Evolutionary conservation across 2,888 invertebrate genomes (phyloP), one percentile per base, ranked within the genome.

Genomic region (Blastobasis adustella): DNA sequence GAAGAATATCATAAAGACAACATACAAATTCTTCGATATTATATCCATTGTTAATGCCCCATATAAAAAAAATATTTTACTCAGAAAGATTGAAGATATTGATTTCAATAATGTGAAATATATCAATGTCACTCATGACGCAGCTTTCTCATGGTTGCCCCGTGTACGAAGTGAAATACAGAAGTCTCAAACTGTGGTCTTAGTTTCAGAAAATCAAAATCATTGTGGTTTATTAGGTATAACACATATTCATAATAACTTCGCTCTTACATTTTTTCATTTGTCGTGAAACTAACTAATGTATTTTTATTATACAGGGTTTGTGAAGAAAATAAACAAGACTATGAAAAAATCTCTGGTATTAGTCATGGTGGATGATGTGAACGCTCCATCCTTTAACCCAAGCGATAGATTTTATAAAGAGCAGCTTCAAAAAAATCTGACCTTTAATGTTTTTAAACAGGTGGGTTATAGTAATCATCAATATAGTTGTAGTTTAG

Each of bases 301-400:
- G 10, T 9, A 23, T 44, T 46, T 42, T 48, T 41, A 46, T 49
- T 55, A 58, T 37, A 9, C 49, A 78, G 96, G 96, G 46, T 79
- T 95, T 48, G 89, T 93, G 0, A 93, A 93, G 63, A 94, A 93
- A 70, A 67, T 95, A 5, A 84, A 90, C 58, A 90, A 87, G 59
- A 94, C 67, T 89, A 90, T 47, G 73, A 77, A 4, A 73, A 80
- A n/a, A 76, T 79, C 4, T 69, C 86, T 38, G 74, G 84, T 23
- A 36, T 76, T 85, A 10, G 61, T 92, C 1, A 79, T 91, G 10
- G 82, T 91, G 23, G 68, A 87, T 45, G 89, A 89, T 55, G 59
- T 63, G n/a, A 57, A 67, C 48, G 89, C 89, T 0, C 90, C 90
- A 0, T 59, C 74, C 5, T 92, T 92, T 56, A 80, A 90, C 49